Evolutionary conservation across 2,797 vertebrate species (phyloP), one percentile per base, ranked within the genome.

Genomic region (Takifugu rubripes): DNA sequence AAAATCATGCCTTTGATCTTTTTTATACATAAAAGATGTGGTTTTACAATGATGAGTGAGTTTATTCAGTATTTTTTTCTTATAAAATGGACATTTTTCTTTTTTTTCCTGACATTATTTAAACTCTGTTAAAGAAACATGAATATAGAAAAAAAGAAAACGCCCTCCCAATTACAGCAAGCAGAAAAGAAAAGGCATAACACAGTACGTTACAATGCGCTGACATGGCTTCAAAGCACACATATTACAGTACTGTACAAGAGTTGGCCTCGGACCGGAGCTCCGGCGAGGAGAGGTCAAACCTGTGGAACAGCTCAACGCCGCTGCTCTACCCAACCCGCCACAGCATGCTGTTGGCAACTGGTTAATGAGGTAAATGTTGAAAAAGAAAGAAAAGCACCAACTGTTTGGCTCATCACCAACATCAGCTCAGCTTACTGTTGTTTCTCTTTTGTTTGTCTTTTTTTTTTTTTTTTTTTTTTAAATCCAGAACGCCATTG

Each of bases 231-330:
- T 85, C 69, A 68, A 81, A 88, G 86, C 84, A 87, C 80, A 89
- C 69, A 84, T 66, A 82, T 80, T 81, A 88, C 84, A 90, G 84
- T 87, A 88, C 87, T 88, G 84, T 90, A 88, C 88, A 90, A 74
- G 81, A 84, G 86, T 84, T 84, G 81, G 74, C 77, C 86, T 77
- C 78, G 80, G 82, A 85, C 79, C 74, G 65, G 68, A 75, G 82
- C 57, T 77, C 76, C 78, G 75, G 64, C 65, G 72, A 75, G 69
- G 58, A 75, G 83, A 83, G 77, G 61, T 78, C 70, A 66, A 71
- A 70, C 75, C 80, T 79, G 77, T 50, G 74, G 77, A 80, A 79
- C 77, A 81, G 84, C 61, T 67, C 51, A 71, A 78, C 74, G 68
- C 73, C 72, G 81, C 78, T 78, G 81, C 16, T 79, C 80, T 67